Base-by-base conservation (phyloP, 1,140 invertebrate genomes). In the Drosophila kikkawai region DNA sequence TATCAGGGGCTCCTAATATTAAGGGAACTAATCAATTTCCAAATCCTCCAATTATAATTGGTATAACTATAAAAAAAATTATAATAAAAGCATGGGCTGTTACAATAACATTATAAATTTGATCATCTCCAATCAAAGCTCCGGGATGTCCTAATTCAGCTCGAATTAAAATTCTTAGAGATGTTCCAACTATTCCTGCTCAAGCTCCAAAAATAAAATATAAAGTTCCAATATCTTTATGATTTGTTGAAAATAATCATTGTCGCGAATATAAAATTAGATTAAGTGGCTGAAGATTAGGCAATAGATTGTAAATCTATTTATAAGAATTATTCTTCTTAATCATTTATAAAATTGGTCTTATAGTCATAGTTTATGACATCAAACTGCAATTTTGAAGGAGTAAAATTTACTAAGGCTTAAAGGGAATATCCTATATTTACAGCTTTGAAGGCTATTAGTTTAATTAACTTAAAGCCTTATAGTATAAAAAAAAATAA, bases 1-100 rank as follows among this genome's bases (percentile, higher is more conserved):
- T 96, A 95, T 97, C 96, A 15, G 95, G 94, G 0, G 94, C 94
- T 75, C 95, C 95, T 79, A 97, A 66, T 94, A 96, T 96, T 93
- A 96, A 87, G 44, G 96, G 96, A 6, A 96, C 92, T 92, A 97
- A 92, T 94, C 95, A 97, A 93, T 97, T 97, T 77, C 96, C 96
- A 94, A 97, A 96, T 80, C 96, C 96, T 48, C 96, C 96, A 94
- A 97, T 95, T 94, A 96, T 94, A 92, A 95, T 94, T 55, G 95
- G 96, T 94, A 96, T 96, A 67, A 96, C 95, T 93, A 96, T 95
- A 94, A 96, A 93, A 81, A 96, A 97, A 95, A 96, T 96, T 94
- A 96, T 96, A 79, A 96, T 91, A 93, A 96, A 96, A 69, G 95
- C 96, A 94, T 97, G 96, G 8, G 94, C 93, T 11, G 96, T 97